A percentile compares a stretch with the other conserved stretches of the same genome.
Evolutionary conservation across 2,888 invertebrate genomes (phyloP).

Genomic region (Rhodophaea formosa): DNA sequence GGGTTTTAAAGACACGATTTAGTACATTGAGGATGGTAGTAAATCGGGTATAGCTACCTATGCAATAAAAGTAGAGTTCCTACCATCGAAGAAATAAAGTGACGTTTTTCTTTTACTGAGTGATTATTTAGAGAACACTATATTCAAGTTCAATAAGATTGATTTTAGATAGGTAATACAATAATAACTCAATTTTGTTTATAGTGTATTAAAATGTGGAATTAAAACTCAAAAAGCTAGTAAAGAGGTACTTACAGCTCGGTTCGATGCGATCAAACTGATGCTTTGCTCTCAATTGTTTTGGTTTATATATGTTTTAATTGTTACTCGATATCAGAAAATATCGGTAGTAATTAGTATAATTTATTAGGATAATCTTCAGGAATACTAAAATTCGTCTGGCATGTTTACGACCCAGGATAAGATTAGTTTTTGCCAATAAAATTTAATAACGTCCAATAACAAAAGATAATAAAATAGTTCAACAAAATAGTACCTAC

Average conservation of each 20-base stretch:
- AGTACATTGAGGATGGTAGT: too few species aligned
- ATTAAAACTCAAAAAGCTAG: too few species aligned
- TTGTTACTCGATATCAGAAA: background rate
- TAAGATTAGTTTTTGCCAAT: constrained; percentile 3
- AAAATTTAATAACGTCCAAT: background rate
- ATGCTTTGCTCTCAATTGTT: background rate
- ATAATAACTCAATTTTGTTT: too few species aligned
- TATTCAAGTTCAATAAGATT: too few species aligned
- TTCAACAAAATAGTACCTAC: background rate
- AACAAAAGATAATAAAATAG: constrained; percentile 3
- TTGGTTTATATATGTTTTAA: constrained; percentile 12
- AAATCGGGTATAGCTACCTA: too few species aligned
- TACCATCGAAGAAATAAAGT: too few species aligned
- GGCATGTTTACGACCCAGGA: constrained; percentile 4
- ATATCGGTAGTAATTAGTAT: constrained; percentile 2
- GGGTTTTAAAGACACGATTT: too few species aligned
- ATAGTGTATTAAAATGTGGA: too few species aligned
- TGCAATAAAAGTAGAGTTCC: too few species aligned
- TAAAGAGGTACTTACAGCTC: constrained; percentile 10
- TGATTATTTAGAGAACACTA: too few species aligned
- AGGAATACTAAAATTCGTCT: background rate
- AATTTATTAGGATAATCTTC: constrained; percentile 13
- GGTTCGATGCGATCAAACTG: constrained; percentile 16
- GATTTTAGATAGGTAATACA: too few species aligned
- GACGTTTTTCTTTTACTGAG: too few species aligned